phyloP scores from a whole-genome alignment of 1,140 invertebrate species.

The Gryon sp. region DNA sequence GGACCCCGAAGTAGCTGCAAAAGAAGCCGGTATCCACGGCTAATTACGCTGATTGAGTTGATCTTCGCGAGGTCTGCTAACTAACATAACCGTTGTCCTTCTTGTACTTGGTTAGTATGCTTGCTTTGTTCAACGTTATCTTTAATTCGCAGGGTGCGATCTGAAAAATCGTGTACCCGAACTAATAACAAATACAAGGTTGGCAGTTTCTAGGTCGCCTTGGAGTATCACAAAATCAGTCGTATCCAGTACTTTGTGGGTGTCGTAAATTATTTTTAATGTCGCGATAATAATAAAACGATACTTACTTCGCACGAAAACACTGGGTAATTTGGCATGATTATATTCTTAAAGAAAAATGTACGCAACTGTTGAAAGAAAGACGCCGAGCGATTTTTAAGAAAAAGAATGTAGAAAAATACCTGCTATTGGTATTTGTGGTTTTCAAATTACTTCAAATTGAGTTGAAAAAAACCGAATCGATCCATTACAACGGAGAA shows the following conservation, averaged over 20 bases:
- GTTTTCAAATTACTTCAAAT: constrained; percentile 38
- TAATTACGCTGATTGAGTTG: constrained; percentile 23
- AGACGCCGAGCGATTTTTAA: not conserved
- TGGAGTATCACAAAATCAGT: constrained; percentile 37
- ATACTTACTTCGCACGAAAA: constrained; percentile 24
- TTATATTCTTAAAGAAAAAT: constrained; percentile 16
- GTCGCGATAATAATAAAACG: constrained; percentile 44
- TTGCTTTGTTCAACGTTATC: constrained; percentile 55
- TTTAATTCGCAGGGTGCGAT: constrained; percentile 49
- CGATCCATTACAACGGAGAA: constrained; percentile 10
- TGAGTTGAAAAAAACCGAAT: constrained; percentile 16
- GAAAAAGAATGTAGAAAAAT: constrained; percentile 6
- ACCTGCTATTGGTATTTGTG: constrained; percentile 21
- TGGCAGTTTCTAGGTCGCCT: constrained; percentile 52
- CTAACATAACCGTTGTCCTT: constrained; percentile 27
- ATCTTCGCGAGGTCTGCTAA: constrained; percentile 13
- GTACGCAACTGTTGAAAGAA: constrained; percentile 5
- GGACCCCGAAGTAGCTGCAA: constrained; percentile 26
- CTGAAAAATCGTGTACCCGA: constrained; percentile 28
- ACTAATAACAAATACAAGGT: constrained; percentile 33
- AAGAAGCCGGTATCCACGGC: constrained; percentile 30
- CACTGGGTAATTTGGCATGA: constrained; percentile 12
- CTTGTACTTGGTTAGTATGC: constrained; percentile 9
- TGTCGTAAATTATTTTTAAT: constrained; percentile 35
- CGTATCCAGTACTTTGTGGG: constrained; percentile 9